phyloP scores from a whole-genome alignment of 2,113 vertebrate genomes.

The Nipponia nippon region DNA sequence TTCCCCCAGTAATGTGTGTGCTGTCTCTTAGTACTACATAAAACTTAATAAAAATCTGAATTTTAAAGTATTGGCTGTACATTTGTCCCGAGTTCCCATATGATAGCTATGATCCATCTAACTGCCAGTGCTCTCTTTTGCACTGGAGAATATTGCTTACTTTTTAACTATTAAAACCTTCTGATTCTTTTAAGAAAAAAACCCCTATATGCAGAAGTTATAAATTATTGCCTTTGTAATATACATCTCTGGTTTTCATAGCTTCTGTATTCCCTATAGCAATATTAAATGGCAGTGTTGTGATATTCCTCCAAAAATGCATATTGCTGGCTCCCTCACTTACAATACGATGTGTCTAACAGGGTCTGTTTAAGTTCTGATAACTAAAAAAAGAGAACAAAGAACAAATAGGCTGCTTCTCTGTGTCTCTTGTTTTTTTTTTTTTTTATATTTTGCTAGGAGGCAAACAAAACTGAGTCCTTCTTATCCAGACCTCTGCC shows the following conservation, averaged over 20 bases:
- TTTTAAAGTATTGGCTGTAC: neutral
- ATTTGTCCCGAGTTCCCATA: neutral
- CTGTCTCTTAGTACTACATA: neutral
- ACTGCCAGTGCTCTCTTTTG: neutral
- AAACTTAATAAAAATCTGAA: neutral
- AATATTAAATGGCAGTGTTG: neutral
- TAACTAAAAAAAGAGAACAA: neutral
- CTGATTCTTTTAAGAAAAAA: neutral
- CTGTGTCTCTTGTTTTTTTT: neutral
- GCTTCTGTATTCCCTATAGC: neutral
- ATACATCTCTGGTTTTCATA: neutral
- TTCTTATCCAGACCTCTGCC: constrained; percentile 29
- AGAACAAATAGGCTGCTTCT: neutral
- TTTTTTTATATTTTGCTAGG: constrained; percentile 9
- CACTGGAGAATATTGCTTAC: neutral
- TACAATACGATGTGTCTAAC: neutral
- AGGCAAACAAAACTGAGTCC: neutral
- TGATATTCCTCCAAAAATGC: neutral
- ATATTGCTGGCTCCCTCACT: neutral
- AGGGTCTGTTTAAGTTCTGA: neutral
- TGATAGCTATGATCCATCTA: neutral
- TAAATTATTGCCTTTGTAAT: neutral
- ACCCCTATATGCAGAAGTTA: neutral
- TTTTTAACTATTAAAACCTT: neutral
- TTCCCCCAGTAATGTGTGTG: neutral